Evolutionary conservation across 2,888 invertebrate genomes (phyloP), one percentile per base, ranked within the genome.

Genomic region (Pachliopta kotzebuea): DNA sequence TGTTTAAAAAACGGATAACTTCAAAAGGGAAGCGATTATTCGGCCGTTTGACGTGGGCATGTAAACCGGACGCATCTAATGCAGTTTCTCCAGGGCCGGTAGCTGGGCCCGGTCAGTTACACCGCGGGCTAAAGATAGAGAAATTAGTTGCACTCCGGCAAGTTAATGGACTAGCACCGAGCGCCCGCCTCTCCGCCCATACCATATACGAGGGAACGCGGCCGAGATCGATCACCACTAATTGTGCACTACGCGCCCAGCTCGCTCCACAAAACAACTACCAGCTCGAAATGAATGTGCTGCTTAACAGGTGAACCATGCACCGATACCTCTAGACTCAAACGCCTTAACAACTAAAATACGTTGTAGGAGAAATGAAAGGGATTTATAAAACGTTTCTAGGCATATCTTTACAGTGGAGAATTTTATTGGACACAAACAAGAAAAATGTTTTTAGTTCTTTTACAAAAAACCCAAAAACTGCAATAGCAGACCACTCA

Each of bases 71-170:
- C 83, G 86, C 85, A 80, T 86, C 88, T 86, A 86, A 86, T 85
- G 88, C 89, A 88, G 86, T 89, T 88, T 89, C 88, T 87, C 88
- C 85, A 82, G 77, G 75, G 83, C 77, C 80, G 77, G 83, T 81
- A 83, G 84, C 80, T 76, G 76, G 73, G 73, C 72, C 69, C 87
- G 90, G 90, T 90, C 91, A 90, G 84, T 90, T 87, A 91, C 62
- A 63, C 86, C 85, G 83, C 74, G 78, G 79, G 84, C 90, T 90
- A 90, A 89, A 90, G 89, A 90, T 91, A 91, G 90, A 90, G 88
- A 89, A 91, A 90, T 90, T 90, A 90, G 86, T 82, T 76, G 82
- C 80, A 75, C 75, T 52, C 50, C 61, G 62, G 24, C 78, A 81
- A 85, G 88, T 86, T 87, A 89, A 87, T 82, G 88, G 68, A 67